phyloP scores from a whole-genome alignment of 2,888 invertebrate species.

The Teleogryllus oceanicus region DNA sequence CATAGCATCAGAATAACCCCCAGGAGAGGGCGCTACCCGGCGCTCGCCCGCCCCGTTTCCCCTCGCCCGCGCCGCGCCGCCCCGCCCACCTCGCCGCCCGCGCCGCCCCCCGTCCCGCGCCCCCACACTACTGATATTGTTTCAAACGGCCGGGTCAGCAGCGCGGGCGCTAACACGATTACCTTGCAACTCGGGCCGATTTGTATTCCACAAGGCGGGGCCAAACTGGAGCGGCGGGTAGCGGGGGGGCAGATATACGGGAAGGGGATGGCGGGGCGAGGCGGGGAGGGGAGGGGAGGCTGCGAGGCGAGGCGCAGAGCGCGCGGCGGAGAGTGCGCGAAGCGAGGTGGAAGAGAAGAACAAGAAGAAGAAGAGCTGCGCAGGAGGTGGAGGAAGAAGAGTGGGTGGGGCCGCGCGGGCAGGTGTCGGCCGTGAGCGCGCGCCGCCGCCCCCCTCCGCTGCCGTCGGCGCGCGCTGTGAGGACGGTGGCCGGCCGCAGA shows the following conservation, averaged over 20 bases:
- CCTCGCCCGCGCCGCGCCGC: slow-evolving; percentile 22
- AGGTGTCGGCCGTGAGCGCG: no score
- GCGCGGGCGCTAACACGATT: slow-evolving; percentile 34
- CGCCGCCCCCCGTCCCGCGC: background rate
- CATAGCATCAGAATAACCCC: slow-evolving; percentile 36
- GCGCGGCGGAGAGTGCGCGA: background rate
- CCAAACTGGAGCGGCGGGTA: slow-evolving; percentile 26
- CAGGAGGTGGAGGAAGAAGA: background rate
- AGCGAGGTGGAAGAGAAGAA: background rate
- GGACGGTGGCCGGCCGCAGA: no score
- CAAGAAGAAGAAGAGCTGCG: background rate
- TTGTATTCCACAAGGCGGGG: slow-evolving; percentile 35
- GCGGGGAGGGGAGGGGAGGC: background rate
- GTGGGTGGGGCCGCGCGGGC: background rate
- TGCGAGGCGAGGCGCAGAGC: background rate
- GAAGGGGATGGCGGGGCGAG: background rate
- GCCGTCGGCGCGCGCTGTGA: no score
- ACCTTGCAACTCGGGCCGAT: slow-evolving; percentile 35
- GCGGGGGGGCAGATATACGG: slow-evolving; percentile 19
- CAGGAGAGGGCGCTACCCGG: slow-evolving; percentile 27
- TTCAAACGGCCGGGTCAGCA: slow-evolving; percentile 33
- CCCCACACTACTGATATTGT: slow-evolving; percentile 29
- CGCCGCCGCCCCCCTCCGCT: no score
- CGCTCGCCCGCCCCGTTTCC: slow-evolving; percentile 19
- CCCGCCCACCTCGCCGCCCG: slow-evolving; percentile 4